Base-by-base conservation (phyloP, 2,888 invertebrate genomes). In the Spicauda simplicius region DNA sequence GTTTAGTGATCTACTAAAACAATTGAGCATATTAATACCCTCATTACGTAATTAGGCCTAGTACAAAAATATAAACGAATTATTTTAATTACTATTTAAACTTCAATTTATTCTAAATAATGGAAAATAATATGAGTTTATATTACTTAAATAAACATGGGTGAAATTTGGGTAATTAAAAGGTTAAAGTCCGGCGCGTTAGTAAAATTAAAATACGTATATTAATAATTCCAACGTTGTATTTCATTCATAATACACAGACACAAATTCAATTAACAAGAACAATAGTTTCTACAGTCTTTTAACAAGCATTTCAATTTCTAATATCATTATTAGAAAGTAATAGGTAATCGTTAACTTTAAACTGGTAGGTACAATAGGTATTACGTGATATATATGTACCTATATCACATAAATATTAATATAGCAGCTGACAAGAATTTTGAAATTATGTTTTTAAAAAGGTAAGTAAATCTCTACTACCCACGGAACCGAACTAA, bases 201-300 rank as follows among this genome's bases (percentile, higher is more conserved):
- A 59, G 12, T 50, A 10, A 45, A 19, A 58, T 48, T 48, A 30
- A 59, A 59, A 50, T 59, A 25, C 48, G 16, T 45, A 58, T 1
- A 3, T 58, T 25, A 25, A 30, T 59, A 48, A 12, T 30, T 59
- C n/a, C 20, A 59, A 30, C 48, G 16, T 50, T 7, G 25, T 50
- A 25, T 2, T 57, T 14, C 41, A 41, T 57, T 58, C 16, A 45
- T 30, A 59, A 16, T 48, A 8, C 48, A 48, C 48, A 16, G 48
- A 48, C 48, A 48, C 5, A 16, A 48, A 16, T 48, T 48, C 16
- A 48, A 45, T 50, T n/a, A 59, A 59, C 48, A 58, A 45, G 30
- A 59, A 59, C 25, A 48, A 25, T 30, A 59, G 25, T 58, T n/a
- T 41, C 58, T 59, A 59, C 48, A 20, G 30, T 30, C 58, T 58